These are phyloP conservation scores for Ellobium chinense DNA, from an alignment of 2,888 invertebrate species.

Conservation along the genomic window DNA sequence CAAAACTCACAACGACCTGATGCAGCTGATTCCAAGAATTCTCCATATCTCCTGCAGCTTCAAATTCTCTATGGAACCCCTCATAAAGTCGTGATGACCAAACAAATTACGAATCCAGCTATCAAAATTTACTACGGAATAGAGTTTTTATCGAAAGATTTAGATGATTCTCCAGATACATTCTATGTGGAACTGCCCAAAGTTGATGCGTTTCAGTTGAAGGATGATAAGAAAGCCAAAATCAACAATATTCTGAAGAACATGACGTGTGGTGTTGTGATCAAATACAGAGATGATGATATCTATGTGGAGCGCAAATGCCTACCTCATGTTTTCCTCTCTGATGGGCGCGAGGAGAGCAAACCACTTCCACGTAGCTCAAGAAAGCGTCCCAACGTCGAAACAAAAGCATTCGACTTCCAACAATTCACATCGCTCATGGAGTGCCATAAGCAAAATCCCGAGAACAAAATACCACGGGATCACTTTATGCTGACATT, in stretches of 20 bases:
- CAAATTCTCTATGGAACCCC: conserved; percentile 19
- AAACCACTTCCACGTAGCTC: background rate
- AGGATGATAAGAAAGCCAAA: background rate
- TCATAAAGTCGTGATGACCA: too few relatives aligned
- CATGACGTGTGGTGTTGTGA: background rate
- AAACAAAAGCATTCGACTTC: conserved; percentile 2
- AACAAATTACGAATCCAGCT: too few relatives aligned
- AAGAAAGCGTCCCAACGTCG: background rate
- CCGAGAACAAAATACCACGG: background rate
- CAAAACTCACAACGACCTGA: too few relatives aligned
- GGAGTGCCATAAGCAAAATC: background rate
- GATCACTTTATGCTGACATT: background rate
- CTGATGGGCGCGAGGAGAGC: conserved; percentile 4
- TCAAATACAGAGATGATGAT: conserved; percentile 1
- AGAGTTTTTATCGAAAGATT: conserved; percentile 48
- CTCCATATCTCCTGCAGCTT: too few relatives aligned
- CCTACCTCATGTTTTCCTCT: background rate
- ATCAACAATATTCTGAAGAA: background rate
- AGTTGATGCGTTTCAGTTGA: background rate
- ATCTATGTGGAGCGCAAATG: conserved; percentile 7
- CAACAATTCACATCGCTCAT: background rate
- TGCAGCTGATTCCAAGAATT: too few relatives aligned
- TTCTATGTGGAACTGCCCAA: conserved; percentile 12
- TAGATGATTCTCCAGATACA: background rate
- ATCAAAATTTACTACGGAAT: too few relatives aligned